These are phyloP conservation scores for Ophion ventricosus DNA, from an alignment of 2,888 invertebrate species.

Conservation along the genomic window DNA sequence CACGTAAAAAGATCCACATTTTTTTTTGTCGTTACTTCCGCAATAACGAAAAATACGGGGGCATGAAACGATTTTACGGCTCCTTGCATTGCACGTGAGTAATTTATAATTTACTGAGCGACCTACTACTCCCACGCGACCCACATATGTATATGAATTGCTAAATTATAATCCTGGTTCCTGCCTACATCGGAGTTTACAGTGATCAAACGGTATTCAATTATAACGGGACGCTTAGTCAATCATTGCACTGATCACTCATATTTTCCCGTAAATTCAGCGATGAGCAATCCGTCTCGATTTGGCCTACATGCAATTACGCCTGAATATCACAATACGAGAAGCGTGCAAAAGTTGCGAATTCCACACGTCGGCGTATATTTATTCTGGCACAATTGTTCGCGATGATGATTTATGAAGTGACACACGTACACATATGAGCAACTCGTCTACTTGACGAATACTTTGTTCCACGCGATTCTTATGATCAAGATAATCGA, in stretches of 20 bases:
- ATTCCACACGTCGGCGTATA: neutral
- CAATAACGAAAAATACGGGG: neutral
- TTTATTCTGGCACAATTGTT: neutral
- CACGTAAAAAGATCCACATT: neutral
- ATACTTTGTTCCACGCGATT: neutral
- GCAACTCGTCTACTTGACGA: neutral
- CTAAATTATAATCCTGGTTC: neutral
- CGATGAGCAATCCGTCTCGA: neutral
- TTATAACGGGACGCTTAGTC: constrained; percentile 15
- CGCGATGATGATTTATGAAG: neutral
- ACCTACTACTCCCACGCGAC: neutral
- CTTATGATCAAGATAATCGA: neutral
- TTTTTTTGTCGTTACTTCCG: neutral
- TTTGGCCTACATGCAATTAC: neutral
- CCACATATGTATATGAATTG: neutral
- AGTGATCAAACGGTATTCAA: neutral
- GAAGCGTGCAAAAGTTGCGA: neutral
- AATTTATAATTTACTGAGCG: neutral
- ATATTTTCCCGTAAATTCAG: constrained; percentile 3
- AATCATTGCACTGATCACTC: constrained; percentile 8
- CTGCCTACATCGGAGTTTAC: neutral
- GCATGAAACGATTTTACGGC: neutral
- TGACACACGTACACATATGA: neutral
- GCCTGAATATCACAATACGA: constrained; percentile 3
- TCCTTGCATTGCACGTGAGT: neutral